Evolutionary conservation across 2,888 invertebrate genomes (phyloP).

Genomic region (Nomada fucata): DNA sequence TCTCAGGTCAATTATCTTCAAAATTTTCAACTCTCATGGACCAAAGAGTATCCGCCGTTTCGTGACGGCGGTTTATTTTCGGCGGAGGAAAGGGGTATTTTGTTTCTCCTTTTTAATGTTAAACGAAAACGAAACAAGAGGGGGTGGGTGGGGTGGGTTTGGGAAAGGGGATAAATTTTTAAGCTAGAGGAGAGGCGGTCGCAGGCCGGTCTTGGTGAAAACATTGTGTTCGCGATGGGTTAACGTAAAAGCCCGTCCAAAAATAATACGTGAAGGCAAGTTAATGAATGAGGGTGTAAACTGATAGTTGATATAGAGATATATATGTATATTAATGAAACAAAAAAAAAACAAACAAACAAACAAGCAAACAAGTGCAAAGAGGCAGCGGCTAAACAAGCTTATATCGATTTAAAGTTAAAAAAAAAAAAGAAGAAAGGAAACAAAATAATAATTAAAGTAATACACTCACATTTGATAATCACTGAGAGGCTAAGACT

Average conservation of each 20-base stretch:
- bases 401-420: conserved; percentile 73
- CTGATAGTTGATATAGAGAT: conserved; percentile 60
- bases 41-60: conserved; percentile 66
- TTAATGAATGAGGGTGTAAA: conserved; percentile 39
- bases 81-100: conserved; percentile 25
- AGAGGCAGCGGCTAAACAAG: conserved; percentile 81
- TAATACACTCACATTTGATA: conserved; percentile 82
- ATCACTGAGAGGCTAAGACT: conserved; percentile 84
- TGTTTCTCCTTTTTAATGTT: conserved; percentile 19
- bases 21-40: conserved; percentile 68
- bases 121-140: not conserved
- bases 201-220: conserved; percentile 47
- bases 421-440: conserved; percentile 67
- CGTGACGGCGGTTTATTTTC: conserved; percentile 52
- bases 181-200: conserved; percentile 4
- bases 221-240: conserved; percentile 66
- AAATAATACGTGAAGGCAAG: conserved; percentile 7
- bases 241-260: conserved; percentile 60
- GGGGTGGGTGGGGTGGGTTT: too few species aligned
- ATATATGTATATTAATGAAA: conserved; percentile 50
- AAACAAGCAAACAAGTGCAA: conserved; percentile 63
- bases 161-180: too few species aligned
- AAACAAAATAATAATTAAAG: conserved; percentile 73
- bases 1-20: conserved; percentile 71
- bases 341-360: conserved; percentile 47